Evolutionary conservation across 1,140 invertebrate species (phyloP).

Genomic region (Drosophila arizonae): DNA sequence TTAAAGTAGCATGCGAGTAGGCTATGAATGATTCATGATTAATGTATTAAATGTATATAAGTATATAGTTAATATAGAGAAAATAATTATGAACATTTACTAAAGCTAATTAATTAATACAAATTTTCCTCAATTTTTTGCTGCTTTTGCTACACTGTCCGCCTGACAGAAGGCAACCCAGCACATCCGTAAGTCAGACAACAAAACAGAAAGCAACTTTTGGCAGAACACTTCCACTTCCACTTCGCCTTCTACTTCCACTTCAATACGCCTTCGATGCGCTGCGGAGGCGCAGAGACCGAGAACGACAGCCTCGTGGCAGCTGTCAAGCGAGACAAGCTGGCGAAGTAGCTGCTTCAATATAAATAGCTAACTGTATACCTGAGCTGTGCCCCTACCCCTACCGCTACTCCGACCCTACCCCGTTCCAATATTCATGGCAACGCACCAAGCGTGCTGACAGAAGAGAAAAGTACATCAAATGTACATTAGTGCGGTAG

Average conservation of each 20-base stretch:
- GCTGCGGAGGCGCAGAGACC: background rate
- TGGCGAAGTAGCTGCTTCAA: conserved; percentile 57
- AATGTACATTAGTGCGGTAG: conserved; percentile 75
- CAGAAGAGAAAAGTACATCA: conserved; percentile 64
- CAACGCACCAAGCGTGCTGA: conserved; percentile 25
- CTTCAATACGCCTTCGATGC: conserved; percentile 41
- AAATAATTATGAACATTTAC: too few relatives aligned
- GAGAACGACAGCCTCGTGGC: conserved; percentile 42
- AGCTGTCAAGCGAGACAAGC: conserved; percentile 63
- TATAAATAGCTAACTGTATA: conserved; percentile 57
- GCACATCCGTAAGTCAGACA: conserved; percentile 48
- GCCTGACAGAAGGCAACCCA: background rate
- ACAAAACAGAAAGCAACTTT: conserved; percentile 55
- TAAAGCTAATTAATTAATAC: background rate
- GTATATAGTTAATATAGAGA: too few relatives aligned
- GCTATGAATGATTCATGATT: too few relatives aligned
- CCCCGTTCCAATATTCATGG: conserved; percentile 41
- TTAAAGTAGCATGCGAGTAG: too few relatives aligned
- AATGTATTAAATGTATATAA: too few relatives aligned
- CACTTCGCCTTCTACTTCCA: conserved; percentile 50
- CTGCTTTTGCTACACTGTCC: background rate
- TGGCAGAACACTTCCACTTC: conserved; percentile 52
- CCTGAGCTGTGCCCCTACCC: conserved; percentile 7
- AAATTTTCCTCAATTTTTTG: background rate
- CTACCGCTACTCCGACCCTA: conserved; percentile 5